Base-by-base conservation (phyloP, 1,140 invertebrate species). In the Platyura marginata region DNA sequence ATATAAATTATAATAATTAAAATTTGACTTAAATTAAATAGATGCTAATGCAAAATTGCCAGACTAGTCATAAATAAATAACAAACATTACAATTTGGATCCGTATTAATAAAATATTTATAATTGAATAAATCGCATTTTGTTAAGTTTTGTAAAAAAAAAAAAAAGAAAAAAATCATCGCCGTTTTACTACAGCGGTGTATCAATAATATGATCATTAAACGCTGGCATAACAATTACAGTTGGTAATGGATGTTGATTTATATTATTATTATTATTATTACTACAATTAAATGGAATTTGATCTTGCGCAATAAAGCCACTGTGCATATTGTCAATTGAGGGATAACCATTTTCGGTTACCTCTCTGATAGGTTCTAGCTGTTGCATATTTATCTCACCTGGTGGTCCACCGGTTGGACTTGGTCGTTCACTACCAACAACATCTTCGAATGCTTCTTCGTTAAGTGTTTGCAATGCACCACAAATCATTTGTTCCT, bases 401-500 rank as follows among this genome's bases (percentile, higher is more conserved):
- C 58, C 57, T 50, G 60, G 46, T 46, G 51, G 40, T 57, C 62
- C 59, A 59, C 65, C 65, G 59, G 64, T 55, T 38, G 60, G 59
- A 48, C 58, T 59, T 21, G 64, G 64, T 20, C 54, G 48, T 47
- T 70, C 69, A 47, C 67, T 67, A 48, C 64, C 65, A 42, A 83
- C 57, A 18, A 84, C 81, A 65, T 92, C 87, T 64, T 92, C 87
- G 59, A 80, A 75, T 0, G 87, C 87, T 62, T 91, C 87, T 67
- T 92, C 87, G 55, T 89, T 92, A 3, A 93, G 67, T 0, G 87
- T 88, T 63, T 91, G 86, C 23, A 93, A 61, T 1, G 86, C 87
- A 44, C 87, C 87, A 57, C 84, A 87, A 49, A 93, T 91, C 83
- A 91, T 88, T 62, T 90, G 85, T 55, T 92, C 86, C 63, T 93